A percentile compares a stretch with the other conserved stretches of the same genome.
Evolutionary conservation across 2,888 invertebrate species (phyloP).

Genomic region (Seira sanloemensis): DNA sequence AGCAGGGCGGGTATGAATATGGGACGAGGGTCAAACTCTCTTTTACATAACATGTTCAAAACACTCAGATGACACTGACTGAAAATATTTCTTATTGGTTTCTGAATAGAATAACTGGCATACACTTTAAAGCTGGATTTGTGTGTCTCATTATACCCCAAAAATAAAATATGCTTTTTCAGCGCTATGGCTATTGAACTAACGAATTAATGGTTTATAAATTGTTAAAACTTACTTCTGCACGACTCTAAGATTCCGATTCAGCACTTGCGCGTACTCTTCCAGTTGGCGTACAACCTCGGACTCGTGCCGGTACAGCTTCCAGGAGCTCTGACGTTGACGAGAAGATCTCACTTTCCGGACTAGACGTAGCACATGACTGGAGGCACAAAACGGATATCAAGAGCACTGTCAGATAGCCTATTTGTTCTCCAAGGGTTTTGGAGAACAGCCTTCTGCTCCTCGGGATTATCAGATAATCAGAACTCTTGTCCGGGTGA

Average conservation of each 20-base stretch:
- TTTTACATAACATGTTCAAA: too few relatives aligned
- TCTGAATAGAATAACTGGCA: too few relatives aligned
- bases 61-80: too few relatives aligned
- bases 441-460: not conserved
- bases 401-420: constrained; percentile 11
- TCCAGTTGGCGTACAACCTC: constrained; percentile 70
- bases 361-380: constrained; percentile 52
- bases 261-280: constrained; percentile 67
- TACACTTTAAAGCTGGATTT: too few relatives aligned
- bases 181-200: too few relatives aligned
- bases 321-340: constrained; percentile 72
- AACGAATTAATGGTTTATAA: too few relatives aligned
- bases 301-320: constrained; percentile 70
- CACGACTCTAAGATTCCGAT: constrained; percentile 69
- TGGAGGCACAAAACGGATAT: not conserved
- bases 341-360: constrained; percentile 72
- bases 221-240: constrained; percentile 72
- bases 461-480: not conserved
- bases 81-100: too few relatives aligned
- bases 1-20: too few relatives aligned
- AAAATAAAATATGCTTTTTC: too few relatives aligned
- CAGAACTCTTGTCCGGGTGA: not conserved
- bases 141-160: too few relatives aligned
- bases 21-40: too few relatives aligned
- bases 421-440: not conserved